Percentiles rank a stretch among this genome's conserved stretches.
Conservation (phyloP, 1,140 invertebrate species). For the Galleria mellonella region DNA sequence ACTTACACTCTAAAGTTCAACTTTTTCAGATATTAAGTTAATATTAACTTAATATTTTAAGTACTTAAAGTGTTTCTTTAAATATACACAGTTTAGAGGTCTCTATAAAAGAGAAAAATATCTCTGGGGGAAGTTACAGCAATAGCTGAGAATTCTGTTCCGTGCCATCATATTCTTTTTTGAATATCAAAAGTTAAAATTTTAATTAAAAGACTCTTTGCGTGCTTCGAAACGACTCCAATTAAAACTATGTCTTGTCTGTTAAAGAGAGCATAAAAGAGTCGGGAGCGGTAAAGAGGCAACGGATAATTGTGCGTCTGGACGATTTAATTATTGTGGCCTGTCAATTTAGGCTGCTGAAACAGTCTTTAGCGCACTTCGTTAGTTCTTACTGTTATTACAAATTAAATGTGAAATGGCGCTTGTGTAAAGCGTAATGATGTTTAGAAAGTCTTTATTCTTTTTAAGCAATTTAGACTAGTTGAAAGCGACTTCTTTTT, state of each 20-base stretch:
- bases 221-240: constrained; percentile 41
- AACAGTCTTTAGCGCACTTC: too few relatives aligned
- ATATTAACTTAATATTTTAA: constrained; percentile 9
- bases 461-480: too few relatives aligned
- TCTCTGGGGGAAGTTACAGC: constrained; percentile 22
- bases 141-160: constrained; percentile 16
- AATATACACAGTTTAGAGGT: constrained; percentile 9
- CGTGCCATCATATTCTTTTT: constrained; percentile 36
- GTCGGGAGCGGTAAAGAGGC: constrained; percentile 29
- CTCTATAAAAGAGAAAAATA: constrained; percentile 19
- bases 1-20: neutral
- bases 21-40: neutral
- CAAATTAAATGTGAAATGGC: too few relatives aligned
- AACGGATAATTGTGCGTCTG: constrained; percentile 28
- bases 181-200: constrained; percentile 46
- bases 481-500: too few relatives aligned
- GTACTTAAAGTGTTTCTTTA: constrained; percentile 8
- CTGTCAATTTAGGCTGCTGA: constrained; percentile 6
- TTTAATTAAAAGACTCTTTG: constrained; percentile 54
- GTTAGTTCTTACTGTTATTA: too few relatives aligned
- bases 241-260: constrained; percentile 55
- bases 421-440: too few relatives aligned
- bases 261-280: constrained; percentile 31
- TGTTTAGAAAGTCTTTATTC: too few relatives aligned
- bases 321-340: constrained; percentile 12